A percentile compares a stretch with the other conserved stretches of the same genome.
phyloP scores from a whole-genome alignment of 2,888 invertebrate species.

The Melanargia galathea region DNA sequence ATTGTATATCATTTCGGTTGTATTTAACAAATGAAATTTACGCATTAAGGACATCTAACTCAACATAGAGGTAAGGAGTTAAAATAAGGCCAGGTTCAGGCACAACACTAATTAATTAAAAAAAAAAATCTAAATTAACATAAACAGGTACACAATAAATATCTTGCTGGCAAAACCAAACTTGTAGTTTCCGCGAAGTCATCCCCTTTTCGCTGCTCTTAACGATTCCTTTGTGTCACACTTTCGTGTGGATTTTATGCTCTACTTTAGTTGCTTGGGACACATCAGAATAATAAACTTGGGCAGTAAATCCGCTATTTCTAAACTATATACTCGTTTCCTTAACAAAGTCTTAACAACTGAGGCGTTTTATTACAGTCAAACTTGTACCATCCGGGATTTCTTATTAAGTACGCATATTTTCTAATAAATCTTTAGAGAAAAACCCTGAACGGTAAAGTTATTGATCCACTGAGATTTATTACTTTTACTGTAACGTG shows the following conservation, averaged over 20 bases:
- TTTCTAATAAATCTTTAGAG: background rate
- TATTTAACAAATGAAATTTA: too few relatives aligned
- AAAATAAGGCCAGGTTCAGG: too few relatives aligned
- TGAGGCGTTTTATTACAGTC: constrained; percentile 17
- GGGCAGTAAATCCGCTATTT: constrained; percentile 36
- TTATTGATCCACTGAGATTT: background rate
- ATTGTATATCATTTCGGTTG: too few relatives aligned
- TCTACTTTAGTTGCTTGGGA: constrained; percentile 43
- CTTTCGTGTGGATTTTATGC: constrained; percentile 50
- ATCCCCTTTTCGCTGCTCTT: constrained; percentile 47
- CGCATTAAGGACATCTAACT: too few relatives aligned
- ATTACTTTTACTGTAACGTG: background rate
- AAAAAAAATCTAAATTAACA: too few relatives aligned
- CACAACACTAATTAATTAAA: too few relatives aligned
- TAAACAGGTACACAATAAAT: background rate
- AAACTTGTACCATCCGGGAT: constrained; percentile 4
- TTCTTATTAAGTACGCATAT: background rate
- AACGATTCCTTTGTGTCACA: constrained; percentile 63
- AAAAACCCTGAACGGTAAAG: background rate
- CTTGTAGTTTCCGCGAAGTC: constrained; percentile 48
- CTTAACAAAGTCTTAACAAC: constrained; percentile 20
- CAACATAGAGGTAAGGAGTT: too few relatives aligned
- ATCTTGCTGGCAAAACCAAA: background rate
- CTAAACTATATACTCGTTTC: constrained; percentile 26
- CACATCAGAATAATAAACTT: constrained; percentile 38